Evolutionary conservation across 2,888 invertebrate species (phyloP).

Genomic region (Stenichneumon culpator): DNA sequence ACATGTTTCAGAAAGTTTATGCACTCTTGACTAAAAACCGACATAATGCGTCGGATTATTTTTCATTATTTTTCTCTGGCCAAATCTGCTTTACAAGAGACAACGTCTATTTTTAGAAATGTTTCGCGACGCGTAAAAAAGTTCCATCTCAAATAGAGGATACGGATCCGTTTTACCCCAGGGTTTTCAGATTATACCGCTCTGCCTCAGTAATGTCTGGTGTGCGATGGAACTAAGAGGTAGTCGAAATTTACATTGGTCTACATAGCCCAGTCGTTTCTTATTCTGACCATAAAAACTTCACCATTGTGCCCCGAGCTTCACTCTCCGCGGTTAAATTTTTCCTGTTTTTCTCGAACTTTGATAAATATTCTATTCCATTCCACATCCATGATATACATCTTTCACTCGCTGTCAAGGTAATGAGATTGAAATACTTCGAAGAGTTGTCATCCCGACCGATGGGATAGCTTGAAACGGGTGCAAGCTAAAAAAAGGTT

Average conservation of each 20-base stretch:
- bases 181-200: neutral
- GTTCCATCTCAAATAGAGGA: neutral
- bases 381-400: neutral
- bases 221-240: neutral
- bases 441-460: conserved; percentile 30
- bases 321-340: neutral
- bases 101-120: neutral
- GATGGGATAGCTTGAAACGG: neutral
- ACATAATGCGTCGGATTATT: neutral
- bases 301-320: conserved; percentile 1
- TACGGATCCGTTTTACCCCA: neutral
- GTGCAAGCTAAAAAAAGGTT: neutral
- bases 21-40: neutral
- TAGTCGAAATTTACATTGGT: neutral
- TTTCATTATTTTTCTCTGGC: neutral
- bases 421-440: conserved; percentile 29
- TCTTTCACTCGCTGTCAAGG: neutral
- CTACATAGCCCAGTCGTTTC: neutral
- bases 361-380: neutral
- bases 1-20: neutral
- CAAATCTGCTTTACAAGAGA: neutral
- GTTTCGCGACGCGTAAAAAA: neutral
- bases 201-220: neutral
- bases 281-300: neutral
- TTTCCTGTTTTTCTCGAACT: neutral